Conservation (phyloP, 2,113 vertebrate species). For the Equus quagga region DNA sequence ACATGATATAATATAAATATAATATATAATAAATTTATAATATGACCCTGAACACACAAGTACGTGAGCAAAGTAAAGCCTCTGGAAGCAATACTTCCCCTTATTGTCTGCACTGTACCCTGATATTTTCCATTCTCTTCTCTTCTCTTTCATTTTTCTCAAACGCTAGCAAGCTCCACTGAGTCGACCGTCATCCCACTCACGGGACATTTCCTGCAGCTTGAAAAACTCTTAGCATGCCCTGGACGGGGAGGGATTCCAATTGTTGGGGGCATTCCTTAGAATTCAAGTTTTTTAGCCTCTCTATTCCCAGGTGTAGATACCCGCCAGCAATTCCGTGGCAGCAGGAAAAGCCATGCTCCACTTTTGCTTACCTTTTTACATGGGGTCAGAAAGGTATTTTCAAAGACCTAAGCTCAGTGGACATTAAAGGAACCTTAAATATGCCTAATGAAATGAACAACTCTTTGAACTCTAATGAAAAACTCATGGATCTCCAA, state of each 20-base stretch:
- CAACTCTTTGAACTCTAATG: slow-evolving; percentile 7
- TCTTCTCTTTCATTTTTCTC: not conserved
- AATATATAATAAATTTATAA: not conserved
- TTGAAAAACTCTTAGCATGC: not conserved
- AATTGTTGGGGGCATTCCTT: not conserved
- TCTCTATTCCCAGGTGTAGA: not conserved
- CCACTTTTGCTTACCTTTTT: not conserved
- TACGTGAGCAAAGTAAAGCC: not conserved
- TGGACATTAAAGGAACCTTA: not conserved
- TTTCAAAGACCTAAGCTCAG: not conserved
- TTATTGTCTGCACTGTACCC: not conserved
- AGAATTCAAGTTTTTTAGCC: not conserved
- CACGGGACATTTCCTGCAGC: not conserved
- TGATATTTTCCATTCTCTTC: not conserved
- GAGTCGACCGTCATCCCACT: not conserved
- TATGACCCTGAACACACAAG: not conserved
- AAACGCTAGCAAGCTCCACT: not conserved
- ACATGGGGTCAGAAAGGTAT: not conserved
- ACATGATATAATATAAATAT: not conserved
- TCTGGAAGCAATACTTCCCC: not conserved
- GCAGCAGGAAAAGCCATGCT: not conserved
- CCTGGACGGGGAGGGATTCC: not conserved
- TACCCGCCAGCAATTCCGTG: not conserved
- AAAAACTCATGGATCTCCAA: slow-evolving; percentile 32
- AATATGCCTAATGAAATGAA: slow-evolving; percentile 38